Conservation (phyloP, 1,140 invertebrate genomes). For the Aphelinus atriplicis region DNA sequence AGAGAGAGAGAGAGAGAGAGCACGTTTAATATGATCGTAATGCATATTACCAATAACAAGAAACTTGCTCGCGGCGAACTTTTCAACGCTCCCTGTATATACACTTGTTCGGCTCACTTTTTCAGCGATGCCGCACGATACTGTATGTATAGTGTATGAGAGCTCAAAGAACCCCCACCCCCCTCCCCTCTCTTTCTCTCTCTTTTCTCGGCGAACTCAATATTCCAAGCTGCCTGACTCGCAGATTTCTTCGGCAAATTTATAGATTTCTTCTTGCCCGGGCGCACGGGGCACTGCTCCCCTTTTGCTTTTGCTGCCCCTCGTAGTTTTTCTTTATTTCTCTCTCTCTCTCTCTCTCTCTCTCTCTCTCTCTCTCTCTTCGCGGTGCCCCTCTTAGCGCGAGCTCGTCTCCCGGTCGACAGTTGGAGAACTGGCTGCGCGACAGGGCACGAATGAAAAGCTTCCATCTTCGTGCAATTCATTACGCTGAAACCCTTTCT, state of each 20-base stretch:
- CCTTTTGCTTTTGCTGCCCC: background rate
- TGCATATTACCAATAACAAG: conserved; percentile 27
- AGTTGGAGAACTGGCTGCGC: conserved; percentile 10
- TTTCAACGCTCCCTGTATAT: background rate
- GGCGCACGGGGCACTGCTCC: background rate
- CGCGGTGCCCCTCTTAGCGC: background rate
- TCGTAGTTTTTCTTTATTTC: background rate
- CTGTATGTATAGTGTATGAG: too few relatives aligned
- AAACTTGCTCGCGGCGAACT: conserved; percentile 24
- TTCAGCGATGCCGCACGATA: background rate
- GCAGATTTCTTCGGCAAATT: conserved; percentile 54
- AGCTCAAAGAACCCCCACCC: conserved; percentile 15
- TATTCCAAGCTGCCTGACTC: conserved; percentile 28
- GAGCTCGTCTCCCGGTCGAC: background rate
- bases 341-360: background rate
- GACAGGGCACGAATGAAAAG: conserved; percentile 1
- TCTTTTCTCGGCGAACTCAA: background rate
- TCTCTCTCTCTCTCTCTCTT: background rate
- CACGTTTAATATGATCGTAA: conserved; percentile 21
- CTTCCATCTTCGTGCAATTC: conserved; percentile 8
- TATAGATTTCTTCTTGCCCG: conserved; percentile 52
- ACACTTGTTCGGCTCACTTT: conserved; percentile 15
- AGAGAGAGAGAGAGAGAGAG: too few relatives aligned
- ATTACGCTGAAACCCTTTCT: background rate
- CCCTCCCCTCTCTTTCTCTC: conserved; percentile 8